phyloP scores from a whole-genome alignment of 2,888 invertebrate species.

The Listrodromus nycthemerus region DNA sequence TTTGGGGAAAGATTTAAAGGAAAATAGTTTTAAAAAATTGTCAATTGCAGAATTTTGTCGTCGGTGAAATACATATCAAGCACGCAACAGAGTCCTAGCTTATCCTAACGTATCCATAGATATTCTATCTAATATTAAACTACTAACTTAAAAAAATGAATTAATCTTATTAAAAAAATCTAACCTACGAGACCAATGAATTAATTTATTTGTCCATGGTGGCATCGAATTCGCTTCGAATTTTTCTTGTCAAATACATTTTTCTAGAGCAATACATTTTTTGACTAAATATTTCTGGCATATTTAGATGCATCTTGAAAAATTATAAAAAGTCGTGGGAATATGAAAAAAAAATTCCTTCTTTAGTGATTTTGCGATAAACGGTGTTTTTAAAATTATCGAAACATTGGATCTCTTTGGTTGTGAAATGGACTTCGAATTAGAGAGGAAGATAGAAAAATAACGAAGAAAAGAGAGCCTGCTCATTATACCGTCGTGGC shows the following conservation, averaged over 20 bases:
- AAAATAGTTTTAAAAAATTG: not conserved
- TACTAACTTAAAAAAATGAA: slow-evolving; percentile 43
- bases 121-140: slow-evolving; percentile 59
- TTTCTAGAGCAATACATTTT: too few species aligned
- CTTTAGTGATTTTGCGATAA: slow-evolving; percentile 7
- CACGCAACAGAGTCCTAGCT: slow-evolving; percentile 65
- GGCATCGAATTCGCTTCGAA: not conserved
- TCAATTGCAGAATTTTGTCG: slow-evolving; percentile 48
- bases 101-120: slow-evolving; percentile 62
- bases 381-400: not conserved
- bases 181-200: slow-evolving; percentile 45
- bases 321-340: slow-evolving; percentile 1
- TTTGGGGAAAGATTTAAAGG: not conserved
- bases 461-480: slow-evolving; percentile 15
- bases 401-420: not conserved
- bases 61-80: slow-evolving; percentile 67
- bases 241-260: not conserved
- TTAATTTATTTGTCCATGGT: slow-evolving; percentile 27
- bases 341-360: not conserved
- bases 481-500: slow-evolving; percentile 15
- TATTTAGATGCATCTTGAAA: not conserved
- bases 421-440: not conserved
- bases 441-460: not conserved
- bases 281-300: too few species aligned
- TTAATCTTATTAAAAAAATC: slow-evolving; percentile 1